Base-by-base conservation (phyloP, 2,888 invertebrate species). In the Pegoplata infirma region DNA sequence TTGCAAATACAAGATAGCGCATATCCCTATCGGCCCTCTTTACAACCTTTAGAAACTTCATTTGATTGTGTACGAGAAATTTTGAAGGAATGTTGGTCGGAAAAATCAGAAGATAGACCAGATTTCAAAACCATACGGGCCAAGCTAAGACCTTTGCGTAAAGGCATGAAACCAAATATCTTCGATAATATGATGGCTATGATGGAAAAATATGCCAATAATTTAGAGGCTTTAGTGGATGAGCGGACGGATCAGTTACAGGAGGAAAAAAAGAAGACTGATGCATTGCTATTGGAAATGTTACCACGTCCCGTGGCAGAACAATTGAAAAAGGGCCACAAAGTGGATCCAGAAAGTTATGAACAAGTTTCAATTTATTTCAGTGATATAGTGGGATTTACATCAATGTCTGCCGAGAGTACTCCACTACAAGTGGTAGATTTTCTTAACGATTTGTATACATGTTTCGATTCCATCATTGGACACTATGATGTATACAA, bases 101-200 rank as follows among this genome's bases (percentile, higher is more conserved):
- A 97, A 87, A 93, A 93, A 72, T 92, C 96, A 0, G 93, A 94
- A 6, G 90, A 92, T 7, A 91, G 98, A 1, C 97, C 97, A 0
- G 97, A 97, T 87, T 96, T 97, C 86, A 95, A 96, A 86, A 91
- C 92, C 16, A 93, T 98, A 71, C 91, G 97, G 28, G 92, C 94
- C 16, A 93, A 93, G 82, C 89, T 98, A 32, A 92, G 97, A 47
- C 96, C 96, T 0, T 90, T 98, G 72, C 91, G 96, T 67, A 95
- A 96, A 87, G 97, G 97, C 86, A 95, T 98, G 98, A 96, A 97
- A 89, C 94, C 96, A 16, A 98, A 98, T 89, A 98, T 98, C 84
- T 96, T 98, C 85, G 98, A 98, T 89, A 98, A 98, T 87, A 98
- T 98, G 97, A 96, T 98, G 92, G 95, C 96, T 0, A 97, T 98